Conservation (phyloP, 2,113 vertebrate genomes). For the Cynoglossus semilaevis region DNA sequence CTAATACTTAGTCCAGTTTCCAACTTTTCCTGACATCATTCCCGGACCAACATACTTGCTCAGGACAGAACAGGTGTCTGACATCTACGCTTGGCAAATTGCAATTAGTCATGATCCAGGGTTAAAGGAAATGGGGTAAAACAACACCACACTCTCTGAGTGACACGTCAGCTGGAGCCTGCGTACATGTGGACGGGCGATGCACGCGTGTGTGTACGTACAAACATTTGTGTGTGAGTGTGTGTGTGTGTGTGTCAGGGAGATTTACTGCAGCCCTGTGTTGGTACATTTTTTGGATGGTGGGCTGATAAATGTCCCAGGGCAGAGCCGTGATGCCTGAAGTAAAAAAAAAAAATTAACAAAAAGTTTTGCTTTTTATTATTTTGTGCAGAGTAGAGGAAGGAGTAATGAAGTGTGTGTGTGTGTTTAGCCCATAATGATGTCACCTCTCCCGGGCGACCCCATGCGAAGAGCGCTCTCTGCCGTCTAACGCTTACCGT, state of each 20-base stretch:
- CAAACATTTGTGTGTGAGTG: conserved; percentile 16
- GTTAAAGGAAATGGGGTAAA: conserved; percentile 76
- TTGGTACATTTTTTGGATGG: conserved; percentile 22
- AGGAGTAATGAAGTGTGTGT: conserved; percentile 20
- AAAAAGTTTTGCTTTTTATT: conserved; percentile 4
- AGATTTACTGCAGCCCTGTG: conserved; percentile 29
- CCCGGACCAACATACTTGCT: conserved; percentile 55
- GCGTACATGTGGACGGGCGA: conserved; percentile 43
- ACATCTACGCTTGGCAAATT: conserved; percentile 67
- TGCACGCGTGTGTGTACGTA: conserved; percentile 23
- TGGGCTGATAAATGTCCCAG: conserved; percentile 18
- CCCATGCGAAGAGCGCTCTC: conserved; percentile 41
- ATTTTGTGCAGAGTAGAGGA: conserved; percentile 2
- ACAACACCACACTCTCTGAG: conserved; percentile 69
- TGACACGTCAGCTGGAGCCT: conserved; percentile 74
- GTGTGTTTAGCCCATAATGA: conserved; percentile 50
- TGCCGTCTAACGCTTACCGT: conserved; percentile 67
- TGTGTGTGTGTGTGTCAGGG: conserved; percentile 22
- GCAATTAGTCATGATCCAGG: conserved; percentile 75
- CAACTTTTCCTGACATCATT: conserved; percentile 48
- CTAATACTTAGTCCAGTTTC: conserved; percentile 25
- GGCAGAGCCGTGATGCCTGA: conserved; percentile 15
- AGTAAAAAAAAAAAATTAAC: conserved; percentile 8
- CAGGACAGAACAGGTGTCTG: conserved; percentile 72
- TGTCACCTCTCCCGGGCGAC: conserved; percentile 56